A percentile compares a stretch with the other conserved stretches of the same genome.
Evolutionary conservation across 2,797 vertebrate species (phyloP).

Genomic region (Artibeus lituratus): DNA sequence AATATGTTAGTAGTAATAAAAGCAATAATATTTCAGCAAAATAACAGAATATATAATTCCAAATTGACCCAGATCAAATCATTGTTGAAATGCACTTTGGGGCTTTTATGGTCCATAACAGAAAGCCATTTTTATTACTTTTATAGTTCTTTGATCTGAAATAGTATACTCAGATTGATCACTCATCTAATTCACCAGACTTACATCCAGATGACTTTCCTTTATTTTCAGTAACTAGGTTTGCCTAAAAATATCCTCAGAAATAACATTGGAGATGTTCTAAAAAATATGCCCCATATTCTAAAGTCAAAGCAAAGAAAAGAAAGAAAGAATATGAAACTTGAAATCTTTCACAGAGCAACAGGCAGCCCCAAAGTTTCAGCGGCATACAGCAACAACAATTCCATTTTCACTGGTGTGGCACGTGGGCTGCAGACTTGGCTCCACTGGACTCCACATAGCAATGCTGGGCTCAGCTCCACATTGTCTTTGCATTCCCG

Average conservation of each 20-base stretch:
- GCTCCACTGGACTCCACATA: background rate
- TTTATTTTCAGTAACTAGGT: slow-evolving; percentile 58
- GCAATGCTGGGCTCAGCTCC: background rate
- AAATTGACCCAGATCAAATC: slow-evolving; percentile 49
- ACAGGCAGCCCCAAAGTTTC: background rate
- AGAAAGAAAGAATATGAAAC: background rate
- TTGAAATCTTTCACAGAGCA: background rate
- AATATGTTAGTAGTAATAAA: slow-evolving; percentile 61
- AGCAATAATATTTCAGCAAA: slow-evolving; percentile 31
- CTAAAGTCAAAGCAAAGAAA: background rate
- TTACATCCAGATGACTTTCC: slow-evolving; percentile 40
- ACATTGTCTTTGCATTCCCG: background rate
- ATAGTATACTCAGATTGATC: background rate
- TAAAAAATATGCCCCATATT: background rate
- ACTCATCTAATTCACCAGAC: slow-evolving; percentile 21
- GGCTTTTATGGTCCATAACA: slow-evolving; percentile 26
- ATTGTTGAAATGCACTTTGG: slow-evolving; percentile 29
- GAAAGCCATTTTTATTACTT: slow-evolving; percentile 48
- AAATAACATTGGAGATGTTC: background rate
- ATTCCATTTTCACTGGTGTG: background rate
- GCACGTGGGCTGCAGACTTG: background rate
- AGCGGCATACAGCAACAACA: background rate
- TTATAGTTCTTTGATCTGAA: background rate
- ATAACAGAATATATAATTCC: background rate
- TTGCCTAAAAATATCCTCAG: slow-evolving; percentile 32